A percentile compares a stretch with the other conserved stretches of the same genome.
phyloP scores from a whole-genome alignment of 2,113 vertebrate genomes.

The Rhagologus leucostigma region DNA sequence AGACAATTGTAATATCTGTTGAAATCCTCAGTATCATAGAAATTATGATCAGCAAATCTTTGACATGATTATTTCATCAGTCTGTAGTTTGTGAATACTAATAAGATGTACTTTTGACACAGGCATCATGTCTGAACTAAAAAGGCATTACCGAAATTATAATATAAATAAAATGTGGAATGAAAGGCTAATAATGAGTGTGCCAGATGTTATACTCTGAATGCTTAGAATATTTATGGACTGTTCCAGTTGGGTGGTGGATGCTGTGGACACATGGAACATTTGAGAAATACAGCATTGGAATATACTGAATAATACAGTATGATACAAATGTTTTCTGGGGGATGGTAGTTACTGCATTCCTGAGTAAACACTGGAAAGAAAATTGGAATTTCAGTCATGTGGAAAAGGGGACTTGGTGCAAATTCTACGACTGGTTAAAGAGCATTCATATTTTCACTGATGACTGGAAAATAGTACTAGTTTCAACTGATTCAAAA shows the following conservation, averaged over 20 bases:
- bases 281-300: not conserved
- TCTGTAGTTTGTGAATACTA: not conserved
- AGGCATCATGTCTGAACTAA: not conserved
- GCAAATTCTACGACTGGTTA: not conserved
- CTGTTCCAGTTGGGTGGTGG: not conserved
- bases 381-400: not conserved
- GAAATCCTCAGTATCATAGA: not conserved
- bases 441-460: not conserved
- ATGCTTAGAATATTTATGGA: conserved; percentile 14
- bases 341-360: not conserved
- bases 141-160: not conserved
- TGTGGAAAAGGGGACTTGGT: not conserved
- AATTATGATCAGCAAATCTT: conserved; percentile 29
- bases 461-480: not conserved
- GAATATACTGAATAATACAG: conserved; percentile 14
- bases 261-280: not conserved
- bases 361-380: not conserved
- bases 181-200: not conserved
- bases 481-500: not conserved
- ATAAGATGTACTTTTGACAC: conserved; percentile 22
- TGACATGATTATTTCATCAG: conserved; percentile 20
- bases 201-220: not conserved
- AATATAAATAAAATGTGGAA: not conserved
- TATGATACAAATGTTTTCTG: not conserved
- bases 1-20: conserved; percentile 1